These are phyloP conservation scores for Protula sp. DNA, from an alignment of 2,888 invertebrate species.

Conservation along the genomic window DNA sequence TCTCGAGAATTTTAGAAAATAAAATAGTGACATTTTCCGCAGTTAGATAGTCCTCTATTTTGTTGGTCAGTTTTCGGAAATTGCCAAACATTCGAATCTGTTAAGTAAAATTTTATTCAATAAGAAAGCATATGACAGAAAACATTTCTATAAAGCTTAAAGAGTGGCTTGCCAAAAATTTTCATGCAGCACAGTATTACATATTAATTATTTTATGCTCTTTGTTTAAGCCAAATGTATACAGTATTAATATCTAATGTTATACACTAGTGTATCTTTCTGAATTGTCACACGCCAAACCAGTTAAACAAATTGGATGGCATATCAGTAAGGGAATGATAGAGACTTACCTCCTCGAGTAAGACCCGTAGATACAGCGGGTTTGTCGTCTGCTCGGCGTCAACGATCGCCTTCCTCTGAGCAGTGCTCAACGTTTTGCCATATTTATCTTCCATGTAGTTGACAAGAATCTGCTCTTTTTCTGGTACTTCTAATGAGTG, in stretches of 20 bases:
- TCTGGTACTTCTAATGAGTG: slow-evolving; percentile 28
- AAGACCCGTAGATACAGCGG: slow-evolving; percentile 35
- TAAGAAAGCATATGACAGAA: too few species aligned
- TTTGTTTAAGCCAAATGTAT: too few species aligned
- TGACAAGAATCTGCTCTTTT: slow-evolving; percentile 32
- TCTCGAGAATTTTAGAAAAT: slow-evolving; percentile 36
- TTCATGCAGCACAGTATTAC: too few species aligned
- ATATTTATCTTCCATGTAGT: slow-evolving; percentile 33
- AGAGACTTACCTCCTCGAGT: slow-evolving; percentile 40
- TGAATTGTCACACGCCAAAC: too few species aligned
- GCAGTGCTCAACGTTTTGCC: slow-evolving; percentile 32
- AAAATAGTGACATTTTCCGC: slow-evolving; percentile 24
- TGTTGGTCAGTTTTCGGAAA: slow-evolving; percentile 16
- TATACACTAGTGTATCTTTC: too few species aligned
- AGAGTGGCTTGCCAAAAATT: too few species aligned
- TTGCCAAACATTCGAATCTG: slow-evolving; percentile 20
- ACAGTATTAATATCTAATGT: too few species aligned
- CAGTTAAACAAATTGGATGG: too few species aligned
- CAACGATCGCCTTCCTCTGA: slow-evolving; percentile 32
- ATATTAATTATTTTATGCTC: too few species aligned
- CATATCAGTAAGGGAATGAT: too few species aligned
- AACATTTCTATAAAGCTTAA: too few species aligned
- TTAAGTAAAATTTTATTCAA: too few species aligned
- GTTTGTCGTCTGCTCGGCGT: slow-evolving; percentile 33
- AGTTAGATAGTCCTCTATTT: slow-evolving; percentile 17